phyloP scores from a whole-genome alignment of 2,113 vertebrate species.

The Ptilonorhynchus violaceus region DNA sequence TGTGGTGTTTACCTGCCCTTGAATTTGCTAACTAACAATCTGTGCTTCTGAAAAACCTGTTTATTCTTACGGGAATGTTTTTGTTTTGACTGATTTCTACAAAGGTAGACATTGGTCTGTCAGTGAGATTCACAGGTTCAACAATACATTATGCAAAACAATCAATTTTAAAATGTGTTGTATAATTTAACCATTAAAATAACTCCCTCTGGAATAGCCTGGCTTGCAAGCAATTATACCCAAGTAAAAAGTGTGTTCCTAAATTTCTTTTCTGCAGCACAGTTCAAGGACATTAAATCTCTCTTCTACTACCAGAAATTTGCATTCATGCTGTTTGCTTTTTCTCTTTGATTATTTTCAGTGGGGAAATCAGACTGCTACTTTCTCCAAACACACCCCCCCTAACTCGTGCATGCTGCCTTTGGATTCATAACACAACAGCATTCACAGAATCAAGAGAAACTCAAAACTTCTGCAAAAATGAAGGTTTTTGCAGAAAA shows the following conservation, averaged over 20 bases:
- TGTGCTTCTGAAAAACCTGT: neutral
- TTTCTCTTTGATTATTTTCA: neutral
- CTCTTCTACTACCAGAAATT: neutral
- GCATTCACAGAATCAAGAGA: neutral
- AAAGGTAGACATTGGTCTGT: neutral
- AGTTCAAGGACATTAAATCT: conserved; percentile 28
- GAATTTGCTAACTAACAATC: neutral
- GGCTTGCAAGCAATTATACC: neutral
- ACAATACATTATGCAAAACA: neutral
- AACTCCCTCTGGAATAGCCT: neutral
- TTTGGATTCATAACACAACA: neutral
- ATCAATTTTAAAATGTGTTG: neutral
- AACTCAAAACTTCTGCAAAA: neutral
- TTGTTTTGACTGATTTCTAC: neutral
- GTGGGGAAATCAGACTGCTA: neutral
- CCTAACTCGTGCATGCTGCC: neutral
- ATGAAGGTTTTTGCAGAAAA: too few relatives aligned
- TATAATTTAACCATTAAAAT: neutral
- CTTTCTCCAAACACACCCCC: neutral
- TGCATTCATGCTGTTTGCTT: neutral
- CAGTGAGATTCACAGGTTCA: neutral
- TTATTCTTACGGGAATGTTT: neutral
- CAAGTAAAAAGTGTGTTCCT: neutral
- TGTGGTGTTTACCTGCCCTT: neutral
- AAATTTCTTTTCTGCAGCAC: neutral